phyloP scores from a whole-genome alignment of 2,888 invertebrate species.

The Machimus rusticus region DNA sequence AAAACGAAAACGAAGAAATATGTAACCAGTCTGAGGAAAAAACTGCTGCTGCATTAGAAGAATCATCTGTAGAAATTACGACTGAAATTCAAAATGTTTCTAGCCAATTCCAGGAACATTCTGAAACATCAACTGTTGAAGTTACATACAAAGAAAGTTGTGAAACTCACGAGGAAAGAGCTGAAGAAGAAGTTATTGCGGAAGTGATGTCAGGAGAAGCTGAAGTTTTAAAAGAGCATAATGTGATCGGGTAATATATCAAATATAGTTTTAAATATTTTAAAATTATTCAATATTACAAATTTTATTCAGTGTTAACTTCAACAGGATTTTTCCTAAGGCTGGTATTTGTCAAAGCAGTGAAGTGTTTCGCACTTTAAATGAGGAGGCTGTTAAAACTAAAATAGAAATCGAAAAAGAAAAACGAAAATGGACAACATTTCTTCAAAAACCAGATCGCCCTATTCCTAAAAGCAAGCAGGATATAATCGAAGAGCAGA shows the following conservation, averaged over 20 bases:
- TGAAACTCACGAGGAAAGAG: not conserved
- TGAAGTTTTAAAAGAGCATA: slow-evolving; percentile 72
- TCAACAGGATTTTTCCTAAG: slow-evolving; percentile 73
- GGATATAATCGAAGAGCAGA: slow-evolving; percentile 56
- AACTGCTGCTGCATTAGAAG: not conserved
- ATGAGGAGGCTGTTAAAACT: slow-evolving; percentile 66
- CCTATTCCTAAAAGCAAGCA: slow-evolving; percentile 67
- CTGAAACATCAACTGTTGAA: not conserved
- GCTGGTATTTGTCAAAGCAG: slow-evolving; percentile 72
- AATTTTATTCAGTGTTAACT: slow-evolving; percentile 68
- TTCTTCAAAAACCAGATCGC: slow-evolving; percentile 76
- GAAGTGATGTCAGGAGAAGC: slow-evolving; percentile 74
- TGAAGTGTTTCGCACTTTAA: slow-evolving; percentile 71
- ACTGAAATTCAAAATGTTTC: not conserved
- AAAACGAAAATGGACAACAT: slow-evolving; percentile 75
- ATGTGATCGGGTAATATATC: slow-evolving; percentile 70
- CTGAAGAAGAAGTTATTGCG: slow-evolving; percentile 67
- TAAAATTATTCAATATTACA: not conserved
- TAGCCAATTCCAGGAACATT: not conserved
- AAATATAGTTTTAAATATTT: not conserved
- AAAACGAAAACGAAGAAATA: not conserved
- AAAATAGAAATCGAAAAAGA: slow-evolving; percentile 66
- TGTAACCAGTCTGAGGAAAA: not conserved
- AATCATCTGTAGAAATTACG: not conserved
- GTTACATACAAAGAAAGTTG: not conserved